Evolutionary conservation across 2,113 vertebrate genomes (phyloP).

Genomic region (Nothobranchius furzeri): DNA sequence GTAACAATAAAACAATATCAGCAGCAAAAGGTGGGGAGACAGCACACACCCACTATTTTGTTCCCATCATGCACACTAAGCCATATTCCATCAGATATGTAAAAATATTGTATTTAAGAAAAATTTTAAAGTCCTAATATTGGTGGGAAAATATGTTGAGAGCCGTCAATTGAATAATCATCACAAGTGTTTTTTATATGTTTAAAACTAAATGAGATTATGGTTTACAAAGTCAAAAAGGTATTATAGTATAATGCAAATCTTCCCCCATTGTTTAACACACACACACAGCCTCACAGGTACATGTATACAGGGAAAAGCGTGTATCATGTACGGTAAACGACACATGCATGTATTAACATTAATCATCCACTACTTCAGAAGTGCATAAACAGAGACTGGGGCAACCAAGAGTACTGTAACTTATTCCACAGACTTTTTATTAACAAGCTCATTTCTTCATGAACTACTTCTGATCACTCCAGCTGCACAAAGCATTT

Average conservation of each 20-base stretch:
- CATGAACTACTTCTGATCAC: constrained; percentile 61
- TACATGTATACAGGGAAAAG: constrained; percentile 25
- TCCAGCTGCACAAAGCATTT: constrained; percentile 40
- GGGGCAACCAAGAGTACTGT: constrained; percentile 45
- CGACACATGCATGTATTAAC: not conserved
- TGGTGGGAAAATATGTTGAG: constrained; percentile 43
- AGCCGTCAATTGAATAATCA: constrained; percentile 36
- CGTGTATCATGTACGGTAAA: constrained; percentile 13
- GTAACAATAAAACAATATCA: constrained; percentile 39
- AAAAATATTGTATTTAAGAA: constrained; percentile 78
- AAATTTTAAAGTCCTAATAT: constrained; percentile 49
- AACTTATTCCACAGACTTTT: constrained; percentile 70
- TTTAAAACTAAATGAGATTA: constrained; percentile 44
- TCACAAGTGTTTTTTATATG: constrained; percentile 45
- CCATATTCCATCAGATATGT: constrained; percentile 71
- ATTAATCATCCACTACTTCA: constrained; percentile 1
- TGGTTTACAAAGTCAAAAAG: constrained; percentile 53
- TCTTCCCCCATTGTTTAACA: constrained; percentile 12
- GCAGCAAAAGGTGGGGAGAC: constrained; percentile 33
- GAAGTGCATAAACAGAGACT: constrained; percentile 34
- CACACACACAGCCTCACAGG: constrained; percentile 3
- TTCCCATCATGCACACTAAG: constrained; percentile 48
- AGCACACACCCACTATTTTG: constrained; percentile 22
- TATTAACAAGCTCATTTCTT: constrained; percentile 32
- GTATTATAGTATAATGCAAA: constrained; percentile 31